Evolutionary conservation across 1,140 invertebrate species (phyloP).

Genomic region (Camponotus pennsylvanicus): DNA sequence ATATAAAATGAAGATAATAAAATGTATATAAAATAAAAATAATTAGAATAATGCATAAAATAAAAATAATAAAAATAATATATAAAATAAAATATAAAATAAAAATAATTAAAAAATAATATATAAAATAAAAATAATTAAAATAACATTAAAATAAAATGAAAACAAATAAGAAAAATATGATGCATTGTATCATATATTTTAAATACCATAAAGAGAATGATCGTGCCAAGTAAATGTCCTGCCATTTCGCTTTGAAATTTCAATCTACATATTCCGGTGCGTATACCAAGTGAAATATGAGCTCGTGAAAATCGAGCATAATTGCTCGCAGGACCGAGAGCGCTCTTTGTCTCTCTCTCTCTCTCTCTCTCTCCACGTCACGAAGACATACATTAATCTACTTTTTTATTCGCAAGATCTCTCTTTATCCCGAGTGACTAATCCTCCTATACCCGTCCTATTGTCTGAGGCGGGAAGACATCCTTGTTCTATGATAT

Average conservation of each 20-base stretch:
- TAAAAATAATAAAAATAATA: too few relatives aligned
- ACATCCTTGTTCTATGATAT: neutral
- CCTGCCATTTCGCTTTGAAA: slow-evolving; percentile 3
- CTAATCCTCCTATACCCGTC: neutral
- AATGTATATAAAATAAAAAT: too few relatives aligned
- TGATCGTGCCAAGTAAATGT: neutral
- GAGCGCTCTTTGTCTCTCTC: neutral
- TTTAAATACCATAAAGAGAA: neutral
- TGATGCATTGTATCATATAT: neutral
- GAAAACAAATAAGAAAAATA: too few relatives aligned
- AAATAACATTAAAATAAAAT: too few relatives aligned
- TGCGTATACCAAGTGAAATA: neutral
- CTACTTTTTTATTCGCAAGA: neutral
- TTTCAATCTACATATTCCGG: neutral
- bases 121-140: too few relatives aligned
- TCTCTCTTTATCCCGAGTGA: neutral
- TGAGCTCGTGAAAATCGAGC: neutral
- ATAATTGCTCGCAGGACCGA: slow-evolving; percentile 17
- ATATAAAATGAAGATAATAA: too few relatives aligned
- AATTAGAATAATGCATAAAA: too few relatives aligned
- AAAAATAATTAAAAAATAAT: too few relatives aligned
- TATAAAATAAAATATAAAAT: too few relatives aligned
- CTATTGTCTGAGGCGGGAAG: neutral
- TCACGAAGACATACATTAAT: neutral
- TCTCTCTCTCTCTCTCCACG: neutral